These are phyloP conservation scores for Ariopsis seemanni DNA, from an alignment of 2,113 vertebrate genomes.

Conservation along the genomic window DNA sequence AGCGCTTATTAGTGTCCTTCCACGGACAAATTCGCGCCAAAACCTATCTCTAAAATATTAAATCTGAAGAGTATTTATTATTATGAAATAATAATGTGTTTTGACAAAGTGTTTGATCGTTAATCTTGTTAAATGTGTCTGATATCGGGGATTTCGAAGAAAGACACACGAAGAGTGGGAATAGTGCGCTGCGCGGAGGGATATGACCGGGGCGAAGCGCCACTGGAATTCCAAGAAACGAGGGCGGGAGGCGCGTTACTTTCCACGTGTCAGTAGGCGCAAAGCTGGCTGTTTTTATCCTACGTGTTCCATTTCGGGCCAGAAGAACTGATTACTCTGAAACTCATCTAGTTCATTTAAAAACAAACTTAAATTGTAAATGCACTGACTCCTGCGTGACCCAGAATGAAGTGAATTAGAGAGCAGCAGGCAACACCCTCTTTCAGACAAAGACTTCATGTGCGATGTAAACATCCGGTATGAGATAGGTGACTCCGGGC, in stretches of 20 bases:
- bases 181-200: slow-evolving; percentile 62
- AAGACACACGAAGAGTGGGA: not conserved
- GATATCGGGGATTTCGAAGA: accelerated
- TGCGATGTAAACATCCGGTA: not conserved
- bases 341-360: not conserved
- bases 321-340: not conserved
- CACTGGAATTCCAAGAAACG: slow-evolving; percentile 68
- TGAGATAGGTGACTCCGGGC: not conserved
- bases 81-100: accelerated
- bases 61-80: accelerated
- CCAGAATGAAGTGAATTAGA: not conserved
- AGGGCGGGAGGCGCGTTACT: slow-evolving; percentile 62
- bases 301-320: not conserved
- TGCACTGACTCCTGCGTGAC: not conserved
- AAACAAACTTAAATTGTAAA: no score
- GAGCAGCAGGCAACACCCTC: not conserved
- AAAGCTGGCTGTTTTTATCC: slow-evolving; percentile 59
- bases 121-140: not conserved
- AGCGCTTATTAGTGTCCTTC: slow-evolving; percentile 44
- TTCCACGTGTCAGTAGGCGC: slow-evolving; percentile 64
- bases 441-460: not conserved
- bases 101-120: not conserved
- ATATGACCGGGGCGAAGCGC: slow-evolving; percentile 37
- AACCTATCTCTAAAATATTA: slow-evolving; percentile 7
- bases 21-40: slow-evolving; percentile 74